Evolutionary conservation across 2,797 vertebrate species (phyloP).

Genomic region (Natrix natrix): DNA sequence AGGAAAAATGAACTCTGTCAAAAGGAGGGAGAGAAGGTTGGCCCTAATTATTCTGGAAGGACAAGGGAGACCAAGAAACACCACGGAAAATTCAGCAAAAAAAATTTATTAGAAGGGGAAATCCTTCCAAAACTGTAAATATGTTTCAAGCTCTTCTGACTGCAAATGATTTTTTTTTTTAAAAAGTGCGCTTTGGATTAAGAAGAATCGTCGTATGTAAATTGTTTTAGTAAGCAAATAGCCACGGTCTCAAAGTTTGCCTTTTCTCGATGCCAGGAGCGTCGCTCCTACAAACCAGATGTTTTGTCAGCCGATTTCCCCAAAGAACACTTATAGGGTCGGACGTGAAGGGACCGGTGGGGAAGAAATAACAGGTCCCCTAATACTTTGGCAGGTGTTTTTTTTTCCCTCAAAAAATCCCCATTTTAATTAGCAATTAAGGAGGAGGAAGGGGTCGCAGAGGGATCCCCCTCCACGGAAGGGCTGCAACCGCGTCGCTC

Average conservation of each 20-base stretch:
- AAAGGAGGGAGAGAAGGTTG: neutral
- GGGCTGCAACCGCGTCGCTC: neutral
- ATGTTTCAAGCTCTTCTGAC: conserved; percentile 56
- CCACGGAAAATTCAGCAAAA: conserved; percentile 34
- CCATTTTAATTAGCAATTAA: neutral
- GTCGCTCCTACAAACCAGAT: conserved; percentile 73
- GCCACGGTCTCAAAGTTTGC: conserved; percentile 71
- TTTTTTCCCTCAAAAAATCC: neutral
- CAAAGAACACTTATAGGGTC: conserved; percentile 62
- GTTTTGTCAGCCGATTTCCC: conserved; percentile 73
- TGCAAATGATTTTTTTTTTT: conserved; percentile 25
- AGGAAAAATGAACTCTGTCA: neutral
- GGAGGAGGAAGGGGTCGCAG: neutral
- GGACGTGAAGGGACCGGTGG: neutral
- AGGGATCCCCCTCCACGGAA: neutral
- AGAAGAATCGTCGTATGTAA: conserved; percentile 59
- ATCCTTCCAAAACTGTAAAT: conserved; percentile 32
- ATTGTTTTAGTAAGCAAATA: conserved; percentile 71
- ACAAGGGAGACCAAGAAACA: conserved; percentile 17
- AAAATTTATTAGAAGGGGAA: conserved; percentile 30
- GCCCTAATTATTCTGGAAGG: conserved; percentile 10
- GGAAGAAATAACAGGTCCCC: conserved; percentile 27
- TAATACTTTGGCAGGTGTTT: neutral
- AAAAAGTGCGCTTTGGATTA: conserved; percentile 44
- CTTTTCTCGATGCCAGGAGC: conserved; percentile 68